Percentiles rank a stretch among this genome's conserved stretches.
Evolutionary conservation across 2,797 vertebrate genomes (phyloP).

Genomic region (Vultur gryphus): DNA sequence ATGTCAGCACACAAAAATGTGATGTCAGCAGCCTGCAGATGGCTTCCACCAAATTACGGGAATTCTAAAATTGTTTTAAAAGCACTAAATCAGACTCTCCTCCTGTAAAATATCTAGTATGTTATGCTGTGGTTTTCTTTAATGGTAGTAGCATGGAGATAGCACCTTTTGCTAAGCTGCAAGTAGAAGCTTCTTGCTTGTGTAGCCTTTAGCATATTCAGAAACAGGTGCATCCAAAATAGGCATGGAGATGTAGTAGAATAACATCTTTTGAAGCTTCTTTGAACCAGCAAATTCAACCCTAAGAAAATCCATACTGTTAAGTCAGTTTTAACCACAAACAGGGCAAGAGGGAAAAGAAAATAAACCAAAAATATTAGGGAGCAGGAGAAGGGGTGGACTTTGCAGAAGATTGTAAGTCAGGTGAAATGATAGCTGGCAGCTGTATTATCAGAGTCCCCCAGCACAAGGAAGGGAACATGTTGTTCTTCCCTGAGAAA

Average conservation of each 20-base stretch:
- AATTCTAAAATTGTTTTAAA: not conserved
- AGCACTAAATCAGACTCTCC: not conserved
- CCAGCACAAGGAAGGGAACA: not conserved
- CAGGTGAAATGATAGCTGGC: not conserved
- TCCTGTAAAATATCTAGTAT: not conserved
- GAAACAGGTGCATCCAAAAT: not conserved
- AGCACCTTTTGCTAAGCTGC: not conserved
- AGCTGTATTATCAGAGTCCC: not conserved
- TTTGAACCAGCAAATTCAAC: not conserved
- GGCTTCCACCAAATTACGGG: not conserved
- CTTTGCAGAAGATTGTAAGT: not conserved
- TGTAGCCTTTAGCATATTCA: not conserved
- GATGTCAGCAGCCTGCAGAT: not conserved
- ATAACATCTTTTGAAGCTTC: not conserved
- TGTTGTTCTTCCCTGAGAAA: not conserved
- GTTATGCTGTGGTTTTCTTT: not conserved
- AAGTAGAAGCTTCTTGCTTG: not conserved
- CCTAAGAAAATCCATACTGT: not conserved
- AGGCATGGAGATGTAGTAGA: not conserved
- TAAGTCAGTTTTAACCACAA: not conserved
- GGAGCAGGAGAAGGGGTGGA: not conserved
- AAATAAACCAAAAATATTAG: not conserved
- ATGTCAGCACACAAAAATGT: not conserved
- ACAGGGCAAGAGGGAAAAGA: not conserved
- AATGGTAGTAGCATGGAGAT: not conserved